Evolutionary conservation across 2,888 invertebrate species (phyloP).

Genomic region (Geophilus truncorum): DNA sequence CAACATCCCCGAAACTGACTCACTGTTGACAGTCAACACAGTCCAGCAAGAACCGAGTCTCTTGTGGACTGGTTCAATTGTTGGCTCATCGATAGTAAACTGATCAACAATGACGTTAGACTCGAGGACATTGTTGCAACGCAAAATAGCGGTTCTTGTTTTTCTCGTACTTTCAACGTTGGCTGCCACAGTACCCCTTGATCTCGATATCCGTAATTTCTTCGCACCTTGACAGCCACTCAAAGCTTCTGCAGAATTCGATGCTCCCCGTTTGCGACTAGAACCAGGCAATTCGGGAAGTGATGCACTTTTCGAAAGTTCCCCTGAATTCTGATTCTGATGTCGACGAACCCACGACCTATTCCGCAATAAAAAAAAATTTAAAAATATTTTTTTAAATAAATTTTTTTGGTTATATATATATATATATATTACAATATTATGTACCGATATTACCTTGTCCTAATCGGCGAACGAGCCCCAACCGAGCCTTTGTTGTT

Average conservation of each 20-base stretch:
- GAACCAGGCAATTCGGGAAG: not conserved
- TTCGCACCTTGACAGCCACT: not conserved
- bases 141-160: not conserved
- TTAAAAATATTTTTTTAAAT: not conserved
- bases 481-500: slow-evolving; percentile 32
- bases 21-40: too few relatives aligned
- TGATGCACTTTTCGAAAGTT: not conserved
- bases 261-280: not conserved
- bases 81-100: too few relatives aligned
- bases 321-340: not conserved
- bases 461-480: slow-evolving; percentile 42
- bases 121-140: too few relatives aligned
- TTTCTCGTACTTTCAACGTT: not conserved
- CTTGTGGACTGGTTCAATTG: too few relatives aligned
- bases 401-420: not conserved
- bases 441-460: too few relatives aligned
- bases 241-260: not conserved
- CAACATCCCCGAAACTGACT: too few relatives aligned
- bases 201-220: not conserved
- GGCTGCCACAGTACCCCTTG: not conserved
- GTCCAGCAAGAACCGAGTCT: too few relatives aligned
- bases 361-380: not conserved
- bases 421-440: not conserved
- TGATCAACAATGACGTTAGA: too few relatives aligned
- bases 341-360: slow-evolving; percentile 31